Evolutionary conservation across 1,140 invertebrate species (phyloP).

Genomic region (Venturia canescens): DNA sequence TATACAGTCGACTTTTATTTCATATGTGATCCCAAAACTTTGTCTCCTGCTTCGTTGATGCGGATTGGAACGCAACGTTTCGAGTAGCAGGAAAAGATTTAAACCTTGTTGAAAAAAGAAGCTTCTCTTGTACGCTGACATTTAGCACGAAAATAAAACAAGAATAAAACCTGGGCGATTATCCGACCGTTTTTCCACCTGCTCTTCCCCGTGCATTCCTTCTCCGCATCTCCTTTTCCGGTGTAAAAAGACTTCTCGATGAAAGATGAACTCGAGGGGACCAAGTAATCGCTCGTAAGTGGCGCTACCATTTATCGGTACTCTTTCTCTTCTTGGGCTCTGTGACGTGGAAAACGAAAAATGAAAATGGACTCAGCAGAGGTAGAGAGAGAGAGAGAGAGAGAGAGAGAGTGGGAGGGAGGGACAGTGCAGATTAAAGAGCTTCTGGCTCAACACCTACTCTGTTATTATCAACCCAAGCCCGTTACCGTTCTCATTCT

Average conservation of each 20-base stretch:
- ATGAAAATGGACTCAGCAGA: background rate
- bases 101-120: too few relatives aligned
- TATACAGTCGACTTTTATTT: too few relatives aligned
- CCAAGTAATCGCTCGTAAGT: background rate
- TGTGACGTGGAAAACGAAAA: background rate
- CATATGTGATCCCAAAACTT: too few relatives aligned
- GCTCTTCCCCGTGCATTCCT: background rate
- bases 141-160: too few relatives aligned
- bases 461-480: conserved; percentile 31
- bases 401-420: too few relatives aligned
- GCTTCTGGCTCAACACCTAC: conserved; percentile 15
- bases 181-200: background rate
- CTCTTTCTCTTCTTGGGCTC: background rate
- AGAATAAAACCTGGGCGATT: too few relatives aligned
- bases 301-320: background rate
- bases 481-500: background rate
- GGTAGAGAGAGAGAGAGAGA: too few relatives aligned
- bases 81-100: too few relatives aligned
- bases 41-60: too few relatives aligned
- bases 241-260: background rate
- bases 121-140: too few relatives aligned
- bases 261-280: background rate
- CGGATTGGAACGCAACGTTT: too few relatives aligned
- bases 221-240: background rate
- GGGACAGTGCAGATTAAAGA: conserved; percentile 13